Evolutionary conservation across 2,888 invertebrate species (phyloP).

Genomic region (Mimas tiliae): DNA sequence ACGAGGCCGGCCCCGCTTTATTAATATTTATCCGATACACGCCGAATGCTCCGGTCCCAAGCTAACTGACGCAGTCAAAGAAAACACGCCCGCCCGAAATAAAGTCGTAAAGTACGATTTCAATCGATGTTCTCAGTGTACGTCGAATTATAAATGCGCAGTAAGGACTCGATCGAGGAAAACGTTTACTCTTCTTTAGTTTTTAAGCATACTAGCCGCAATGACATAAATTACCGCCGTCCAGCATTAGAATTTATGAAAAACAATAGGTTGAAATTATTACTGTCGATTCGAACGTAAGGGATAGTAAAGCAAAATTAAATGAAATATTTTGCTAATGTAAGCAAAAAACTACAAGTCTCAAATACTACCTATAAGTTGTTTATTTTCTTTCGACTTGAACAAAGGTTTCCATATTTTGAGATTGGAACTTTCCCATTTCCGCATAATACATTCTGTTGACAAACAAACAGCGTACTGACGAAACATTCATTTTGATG

Average conservation of each 20-base stretch:
- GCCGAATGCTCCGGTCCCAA: conserved; percentile 71
- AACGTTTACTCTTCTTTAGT: conserved; percentile 58
- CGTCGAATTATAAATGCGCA: conserved; percentile 74
- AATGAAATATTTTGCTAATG: no score
- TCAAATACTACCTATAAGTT: neutral
- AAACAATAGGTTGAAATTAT: conserved; percentile 3
- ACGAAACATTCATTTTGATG: conserved; percentile 3
- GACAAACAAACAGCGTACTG: conserved; percentile 5
- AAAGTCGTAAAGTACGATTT: conserved; percentile 83
- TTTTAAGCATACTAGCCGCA: conserved; percentile 45
- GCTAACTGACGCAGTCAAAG: conserved; percentile 83
- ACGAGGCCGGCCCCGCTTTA: conserved; percentile 82
- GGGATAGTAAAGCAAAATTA: no score
- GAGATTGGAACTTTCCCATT: conserved; percentile 14
- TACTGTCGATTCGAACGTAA: neutral
- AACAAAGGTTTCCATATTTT: neutral
- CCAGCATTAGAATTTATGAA: conserved; percentile 30
- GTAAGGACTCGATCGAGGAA: conserved; percentile 66
- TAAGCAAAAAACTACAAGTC: neutral
- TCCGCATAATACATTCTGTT: conserved; percentile 3
- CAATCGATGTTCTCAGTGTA: conserved; percentile 77
- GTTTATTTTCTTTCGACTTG: neutral
- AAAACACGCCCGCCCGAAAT: conserved; percentile 81
- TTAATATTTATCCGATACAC: conserved; percentile 85
- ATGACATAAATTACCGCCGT: no score